Evolutionary conservation across 1,140 invertebrate genomes (phyloP).

Genomic region (Plutomurus gul): DNA sequence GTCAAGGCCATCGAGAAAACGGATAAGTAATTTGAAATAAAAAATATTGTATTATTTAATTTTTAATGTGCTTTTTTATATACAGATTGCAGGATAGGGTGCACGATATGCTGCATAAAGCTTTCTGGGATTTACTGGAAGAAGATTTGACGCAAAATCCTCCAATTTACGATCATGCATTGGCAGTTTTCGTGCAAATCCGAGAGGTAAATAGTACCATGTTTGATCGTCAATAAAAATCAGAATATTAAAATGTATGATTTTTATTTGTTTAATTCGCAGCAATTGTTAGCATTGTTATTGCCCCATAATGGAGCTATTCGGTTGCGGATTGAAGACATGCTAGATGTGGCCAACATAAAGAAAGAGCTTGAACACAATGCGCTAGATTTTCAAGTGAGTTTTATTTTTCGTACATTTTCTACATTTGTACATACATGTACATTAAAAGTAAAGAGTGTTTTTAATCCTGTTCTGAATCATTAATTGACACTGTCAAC

Average conservation of each 20-base stretch:
- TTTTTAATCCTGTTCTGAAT: neutral
- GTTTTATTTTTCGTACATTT: neutral
- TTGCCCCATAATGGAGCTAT: conserved; percentile 82
- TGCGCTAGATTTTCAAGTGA: conserved; percentile 75
- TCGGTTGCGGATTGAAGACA: conserved; percentile 80
- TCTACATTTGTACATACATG: neutral
- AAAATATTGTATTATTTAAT: neutral
- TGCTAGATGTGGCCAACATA: conserved; percentile 83
- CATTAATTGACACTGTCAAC: neutral
- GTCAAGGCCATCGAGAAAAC: conserved; percentile 57
- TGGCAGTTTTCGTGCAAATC: conserved; percentile 82
- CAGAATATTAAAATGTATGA: neutral
- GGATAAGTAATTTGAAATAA: neutral
- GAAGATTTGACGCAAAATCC: conserved; percentile 78
- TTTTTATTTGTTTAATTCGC: conserved; percentile 2
- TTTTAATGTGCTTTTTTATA: neutral
- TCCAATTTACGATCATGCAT: conserved; percentile 81
- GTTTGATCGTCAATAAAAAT: neutral
- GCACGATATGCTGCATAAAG: conserved; percentile 56
- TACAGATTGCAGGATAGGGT: neutral
- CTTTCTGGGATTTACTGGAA: conserved; percentile 88
- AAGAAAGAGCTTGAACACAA: conserved; percentile 83
- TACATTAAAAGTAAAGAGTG: neutral
- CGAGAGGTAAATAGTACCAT: conserved; percentile 72
- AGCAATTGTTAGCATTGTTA: conserved; percentile 76